These are phyloP conservation scores for Hesperia comma DNA, from an alignment of 2,888 invertebrate genomes.

Conservation along the genomic window DNA sequence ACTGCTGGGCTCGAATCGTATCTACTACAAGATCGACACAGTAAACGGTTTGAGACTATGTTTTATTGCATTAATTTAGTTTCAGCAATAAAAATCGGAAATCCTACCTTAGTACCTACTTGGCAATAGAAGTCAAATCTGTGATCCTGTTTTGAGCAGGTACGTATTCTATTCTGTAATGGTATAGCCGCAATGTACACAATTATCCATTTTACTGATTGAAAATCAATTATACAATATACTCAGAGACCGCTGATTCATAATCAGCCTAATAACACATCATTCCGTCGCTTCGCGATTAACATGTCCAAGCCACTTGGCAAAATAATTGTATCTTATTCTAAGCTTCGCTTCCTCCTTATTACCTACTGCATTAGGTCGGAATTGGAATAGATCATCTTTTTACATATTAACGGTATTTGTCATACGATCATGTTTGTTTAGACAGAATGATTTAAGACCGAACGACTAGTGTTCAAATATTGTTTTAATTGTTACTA, in stretches of 20 bases:
- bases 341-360: conserved; percentile 17
- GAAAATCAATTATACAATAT: background rate
- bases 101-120: too few relatives aligned
- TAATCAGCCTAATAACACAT: conserved; percentile 51
- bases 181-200: too few relatives aligned
- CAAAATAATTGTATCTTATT: conserved; percentile 50
- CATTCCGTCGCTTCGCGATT: conserved; percentile 63
- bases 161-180: too few relatives aligned
- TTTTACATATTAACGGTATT: conserved; percentile 27
- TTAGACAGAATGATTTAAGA: conserved; percentile 36
- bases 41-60: too few relatives aligned
- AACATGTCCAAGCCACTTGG: conserved; percentile 61
- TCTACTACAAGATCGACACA: too few relatives aligned
- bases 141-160: too few relatives aligned
- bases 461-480: conserved; percentile 30
- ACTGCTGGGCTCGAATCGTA: too few relatives aligned
- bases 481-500: conserved; percentile 39
- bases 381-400: conserved; percentile 1
- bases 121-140: too few relatives aligned
- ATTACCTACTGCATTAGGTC: conserved; percentile 12
- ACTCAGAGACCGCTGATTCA: conserved; percentile 36
- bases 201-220: background rate
- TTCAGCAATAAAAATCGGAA: too few relatives aligned
- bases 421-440: conserved; percentile 37
- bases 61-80: too few relatives aligned